Base-by-base conservation (phyloP, 2,797 vertebrate genomes). In the Mus minutoides region DNA sequence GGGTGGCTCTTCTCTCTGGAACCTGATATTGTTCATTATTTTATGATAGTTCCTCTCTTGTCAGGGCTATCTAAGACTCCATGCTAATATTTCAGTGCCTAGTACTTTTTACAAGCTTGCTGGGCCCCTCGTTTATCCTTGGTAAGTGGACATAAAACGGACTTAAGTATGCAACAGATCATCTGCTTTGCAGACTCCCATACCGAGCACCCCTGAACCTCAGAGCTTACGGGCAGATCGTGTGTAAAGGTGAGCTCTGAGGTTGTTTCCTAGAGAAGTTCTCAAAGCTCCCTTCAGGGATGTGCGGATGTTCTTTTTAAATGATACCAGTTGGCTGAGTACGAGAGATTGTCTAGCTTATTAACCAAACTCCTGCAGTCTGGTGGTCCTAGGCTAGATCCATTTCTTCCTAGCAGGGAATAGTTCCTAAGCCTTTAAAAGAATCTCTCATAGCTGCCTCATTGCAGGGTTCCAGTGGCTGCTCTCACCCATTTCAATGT, bases 331-430 rank as follows among this genome's bases (percentile, higher is more conserved):
- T 94, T 96, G 96, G 83, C 80, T 34, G 40, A 94, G 76, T 88
- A 93, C 43, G 40, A 90, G 64, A 92, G n/a, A 29, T 93, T 73
- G 97, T 97, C 78, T 77, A 91, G 52, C 22, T 90, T 94, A 89
- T 90, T 94, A 92, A 95, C 71, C 91, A 67, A 94, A 60, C 46
- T 85, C 56, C 80, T 83, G 26, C 85, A 31, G 83, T 94, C 92
- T 56, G 37, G 89, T 62, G 75, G 62, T 52, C 83, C 83, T 86
- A n/a, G 88, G 83, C 90, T 90, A 96, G 92, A 69, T 79, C 80
- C 52, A 3, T 95, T 54, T 34, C 91, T 95, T 79, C 87, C 60
- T 90, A 11, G 31, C 10, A 26, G 3, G 54, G 75, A 54, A 67
- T 67, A 49, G 21, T 71, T 94, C 71, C 79, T n/a, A 82, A 95